Percentiles rank a stretch among this genome's conserved stretches.
Evolutionary conservation across 2,888 invertebrate genomes (phyloP).

Genomic region (Agonopterix subpropinquella): DNA sequence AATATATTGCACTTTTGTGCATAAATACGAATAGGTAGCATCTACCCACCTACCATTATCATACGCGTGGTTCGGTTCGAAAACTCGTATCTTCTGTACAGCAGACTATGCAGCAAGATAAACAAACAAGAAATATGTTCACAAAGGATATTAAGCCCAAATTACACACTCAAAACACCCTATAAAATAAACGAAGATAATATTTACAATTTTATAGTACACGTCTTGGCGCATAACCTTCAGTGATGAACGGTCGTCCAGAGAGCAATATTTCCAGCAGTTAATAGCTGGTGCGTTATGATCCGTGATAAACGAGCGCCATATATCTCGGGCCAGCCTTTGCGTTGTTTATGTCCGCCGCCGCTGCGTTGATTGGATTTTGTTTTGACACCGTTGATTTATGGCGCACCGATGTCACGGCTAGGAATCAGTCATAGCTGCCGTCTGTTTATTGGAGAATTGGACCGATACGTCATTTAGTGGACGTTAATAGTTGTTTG

Average conservation of each 20-base stretch:
- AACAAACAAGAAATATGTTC: too few species aligned
- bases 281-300: constrained; percentile 26
- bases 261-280: constrained; percentile 15
- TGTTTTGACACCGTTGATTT: constrained; percentile 44
- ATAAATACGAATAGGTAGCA: too few species aligned
- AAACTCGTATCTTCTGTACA: too few species aligned
- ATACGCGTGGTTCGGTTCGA: too few species aligned
- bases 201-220: neutral
- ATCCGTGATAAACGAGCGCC: constrained; percentile 35
- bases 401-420: constrained; percentile 19
- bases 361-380: constrained; percentile 47
- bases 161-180: too few species aligned
- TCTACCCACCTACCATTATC: too few species aligned
- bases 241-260: constrained; percentile 14
- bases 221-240: constrained; percentile 3
- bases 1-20: too few species aligned
- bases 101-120: too few species aligned
- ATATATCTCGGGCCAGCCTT: constrained; percentile 20
- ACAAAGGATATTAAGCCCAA: too few species aligned
- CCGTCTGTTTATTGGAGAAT: too few species aligned
- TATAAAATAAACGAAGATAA: neutral
- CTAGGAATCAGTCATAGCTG: constrained; percentile 9
- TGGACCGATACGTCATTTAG: too few species aligned
- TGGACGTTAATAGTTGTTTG: too few species aligned
- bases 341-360: constrained; percentile 21